Base-by-base conservation (phyloP, 92 coral and sea anemone genomes). In the Epizoanthus ramosus region DNA sequence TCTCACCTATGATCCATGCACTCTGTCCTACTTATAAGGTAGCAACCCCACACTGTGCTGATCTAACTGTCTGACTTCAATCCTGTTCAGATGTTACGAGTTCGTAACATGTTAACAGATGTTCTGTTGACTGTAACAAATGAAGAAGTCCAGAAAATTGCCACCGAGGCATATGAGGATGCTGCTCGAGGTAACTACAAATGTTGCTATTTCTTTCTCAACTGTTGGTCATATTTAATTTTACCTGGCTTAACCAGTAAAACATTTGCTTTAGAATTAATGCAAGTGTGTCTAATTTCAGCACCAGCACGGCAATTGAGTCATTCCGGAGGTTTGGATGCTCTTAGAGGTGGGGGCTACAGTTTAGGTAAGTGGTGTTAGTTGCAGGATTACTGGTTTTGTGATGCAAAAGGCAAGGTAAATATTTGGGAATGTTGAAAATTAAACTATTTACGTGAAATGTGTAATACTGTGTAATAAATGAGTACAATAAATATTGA, bases 51-150 rank as follows among this genome's bases (percentile, higher is more conserved):
- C 14, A 18, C 28, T 50, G 9, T 68, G 25, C 0, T 19, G 10
- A 9, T 84, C 19, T 74, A 18, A 65, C 57, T 19, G 9, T 43
- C 35, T 76, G 5, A 12, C 74, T 58, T 53, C 58, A 35, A 37
- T 63, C 81, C 5, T 84, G 72, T 95, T 68, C 87, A 96, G 99
- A 52, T 94, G 87, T 70, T 87, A 65, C 95, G 89, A 58, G 86
- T 96, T 68, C 99, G 99, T 75, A 90, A 88, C 74, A 89, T 96
- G 96, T 84, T 96, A 80, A 96, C 99, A 39, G 98, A 96, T 56
- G 93, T 96, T 57, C 91, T 96, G 65, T 87, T 96, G 74, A 86
- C 94, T 64, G 99, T 96, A 71, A 96, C 99, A 71, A 94, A 83
- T 71, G 99, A 96, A 79, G 96, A 94, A 79, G 56, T 96, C 67